Conservation (phyloP, 1,140 invertebrate species). For the Coenobita brevimanus region DNA sequence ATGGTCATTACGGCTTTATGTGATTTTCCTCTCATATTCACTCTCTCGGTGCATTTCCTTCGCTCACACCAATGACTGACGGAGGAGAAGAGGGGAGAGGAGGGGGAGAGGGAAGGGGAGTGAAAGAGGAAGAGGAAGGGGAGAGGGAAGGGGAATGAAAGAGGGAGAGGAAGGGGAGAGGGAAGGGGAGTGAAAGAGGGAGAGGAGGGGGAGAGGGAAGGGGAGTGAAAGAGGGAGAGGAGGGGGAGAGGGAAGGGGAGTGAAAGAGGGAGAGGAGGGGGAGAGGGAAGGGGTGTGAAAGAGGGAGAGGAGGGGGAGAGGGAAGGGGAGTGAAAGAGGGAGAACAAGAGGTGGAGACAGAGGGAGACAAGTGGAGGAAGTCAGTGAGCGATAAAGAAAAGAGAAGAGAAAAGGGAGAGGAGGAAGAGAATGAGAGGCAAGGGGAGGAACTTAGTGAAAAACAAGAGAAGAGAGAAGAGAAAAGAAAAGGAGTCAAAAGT, state of each 20-base stretch:
- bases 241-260: background rate
- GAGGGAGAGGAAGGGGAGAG: background rate
- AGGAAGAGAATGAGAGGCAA: too few species aligned
- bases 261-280: background rate
- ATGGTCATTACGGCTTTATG: slow-evolving; percentile 64
- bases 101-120: background rate
- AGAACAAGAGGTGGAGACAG: too few species aligned
- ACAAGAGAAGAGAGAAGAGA: too few species aligned
- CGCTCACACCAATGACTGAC: slow-evolving; percentile 35
- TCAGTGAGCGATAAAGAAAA: too few species aligned
- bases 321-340: too few species aligned
- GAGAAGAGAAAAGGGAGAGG: too few species aligned
- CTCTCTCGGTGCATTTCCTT: slow-evolving; percentile 46
- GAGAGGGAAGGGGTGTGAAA: too few species aligned
- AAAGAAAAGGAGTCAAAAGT: too few species aligned
- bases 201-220: background rate
- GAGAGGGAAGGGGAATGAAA: background rate
- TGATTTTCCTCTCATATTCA: slow-evolving; percentile 66
- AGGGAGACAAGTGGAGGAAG: too few species aligned
- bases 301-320: too few species aligned
- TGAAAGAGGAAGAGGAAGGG: background rate
- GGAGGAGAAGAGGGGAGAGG: background rate
- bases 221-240: slow-evolving; percentile 22
- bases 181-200: background rate
- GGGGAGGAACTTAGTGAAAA: too few species aligned